Conservation (phyloP, 2,888 invertebrate genomes). For the Leuctra nigra region DNA sequence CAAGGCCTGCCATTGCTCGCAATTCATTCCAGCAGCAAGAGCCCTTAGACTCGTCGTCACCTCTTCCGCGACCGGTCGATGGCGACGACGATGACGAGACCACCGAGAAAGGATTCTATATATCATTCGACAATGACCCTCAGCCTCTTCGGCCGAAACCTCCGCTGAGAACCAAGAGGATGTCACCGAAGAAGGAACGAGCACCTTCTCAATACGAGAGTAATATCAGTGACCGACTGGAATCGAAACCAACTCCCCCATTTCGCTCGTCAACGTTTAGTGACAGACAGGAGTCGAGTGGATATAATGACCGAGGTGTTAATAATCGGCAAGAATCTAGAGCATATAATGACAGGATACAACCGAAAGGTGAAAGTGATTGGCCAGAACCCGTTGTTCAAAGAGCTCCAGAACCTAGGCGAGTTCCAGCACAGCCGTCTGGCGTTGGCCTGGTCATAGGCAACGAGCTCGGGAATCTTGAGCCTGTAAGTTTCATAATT, state of each 20-base stretch:
- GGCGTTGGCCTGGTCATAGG: conserved; percentile 59
- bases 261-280: not conserved
- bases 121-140: conserved; percentile 82
- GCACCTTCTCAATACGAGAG: conserved; percentile 23
- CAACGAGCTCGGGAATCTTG: conserved; percentile 55
- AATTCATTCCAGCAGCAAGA: conserved; percentile 58
- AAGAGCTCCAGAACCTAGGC: conserved; percentile 11
- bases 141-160: conserved; percentile 84
- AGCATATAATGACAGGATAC: not conserved
- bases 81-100: conserved; percentile 34
- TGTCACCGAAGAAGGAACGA: conserved; percentile 61
- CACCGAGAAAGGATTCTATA: conserved; percentile 80
- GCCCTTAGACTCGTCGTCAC: conserved; percentile 3
- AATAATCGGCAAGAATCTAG: not conserved
- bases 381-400: not conserved
- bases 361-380: not conserved
- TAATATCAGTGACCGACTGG: conserved; percentile 15
- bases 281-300: not conserved
- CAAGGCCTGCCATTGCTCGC: conserved; percentile 61
- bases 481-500: conserved; percentile 50
- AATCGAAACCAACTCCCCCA: not conserved
- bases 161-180: conserved; percentile 66
- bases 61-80: conserved; percentile 37
- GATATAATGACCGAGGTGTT: not conserved
- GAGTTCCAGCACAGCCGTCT: conserved; percentile 21